Conservation (phyloP, 37 sponge, comb jelly and placozoan species). For the Sycon ciliatum region DNA sequence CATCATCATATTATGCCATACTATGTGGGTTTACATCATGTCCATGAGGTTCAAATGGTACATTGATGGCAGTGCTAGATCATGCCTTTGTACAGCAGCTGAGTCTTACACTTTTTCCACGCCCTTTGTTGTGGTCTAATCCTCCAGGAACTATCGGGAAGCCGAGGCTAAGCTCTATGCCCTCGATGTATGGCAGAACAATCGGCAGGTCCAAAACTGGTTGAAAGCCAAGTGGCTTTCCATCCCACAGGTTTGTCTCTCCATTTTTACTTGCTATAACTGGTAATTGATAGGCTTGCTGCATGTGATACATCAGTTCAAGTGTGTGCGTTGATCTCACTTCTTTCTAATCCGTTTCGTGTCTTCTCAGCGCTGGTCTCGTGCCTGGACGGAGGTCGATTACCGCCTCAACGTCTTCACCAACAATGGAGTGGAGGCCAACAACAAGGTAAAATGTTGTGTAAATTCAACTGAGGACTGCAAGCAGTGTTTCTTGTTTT, state of each 20-base stretch:
- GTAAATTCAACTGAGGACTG: too few species aligned
- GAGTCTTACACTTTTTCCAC: too few species aligned
- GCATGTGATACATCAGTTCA: not conserved
- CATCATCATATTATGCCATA: too few species aligned
- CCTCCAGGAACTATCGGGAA: too few species aligned
- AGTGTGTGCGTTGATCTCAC: not conserved
- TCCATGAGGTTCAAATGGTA: too few species aligned
- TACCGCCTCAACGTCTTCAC: constrained; percentile 19
- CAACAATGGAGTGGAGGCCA: constrained; percentile 26
- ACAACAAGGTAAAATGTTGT: too few species aligned
- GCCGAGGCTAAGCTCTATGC: too few species aligned
- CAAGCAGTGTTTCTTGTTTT: too few species aligned
- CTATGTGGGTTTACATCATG: too few species aligned
- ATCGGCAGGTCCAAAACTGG: constrained; percentile 13
- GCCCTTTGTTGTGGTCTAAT: too few species aligned
- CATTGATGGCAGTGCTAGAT: too few species aligned
- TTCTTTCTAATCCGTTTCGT: not conserved
- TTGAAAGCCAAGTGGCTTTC: constrained; percentile 21
- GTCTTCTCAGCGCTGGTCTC: constrained; percentile 19
- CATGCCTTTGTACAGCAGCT: too few species aligned
- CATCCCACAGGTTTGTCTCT: not conserved
- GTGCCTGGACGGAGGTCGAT: constrained; percentile 12
- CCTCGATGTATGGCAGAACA: constrained; percentile 26
- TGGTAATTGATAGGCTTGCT: not conserved
- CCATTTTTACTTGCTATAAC: not conserved